These are phyloP conservation scores for Automeris io DNA, from an alignment of 2,888 invertebrate genomes.

Conservation along the genomic window DNA sequence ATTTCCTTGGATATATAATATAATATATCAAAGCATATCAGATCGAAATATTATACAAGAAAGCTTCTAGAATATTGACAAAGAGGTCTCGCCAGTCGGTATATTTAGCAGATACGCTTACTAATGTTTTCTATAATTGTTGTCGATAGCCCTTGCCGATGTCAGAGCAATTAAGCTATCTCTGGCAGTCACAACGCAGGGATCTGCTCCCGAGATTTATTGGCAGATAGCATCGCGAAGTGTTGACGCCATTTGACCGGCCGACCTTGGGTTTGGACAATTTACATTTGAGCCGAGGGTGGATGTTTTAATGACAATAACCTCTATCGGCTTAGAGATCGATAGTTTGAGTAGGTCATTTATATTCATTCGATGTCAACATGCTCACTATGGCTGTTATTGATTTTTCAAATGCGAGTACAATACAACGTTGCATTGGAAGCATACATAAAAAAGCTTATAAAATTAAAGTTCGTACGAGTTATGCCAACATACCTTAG, in stretches of 20 bases:
- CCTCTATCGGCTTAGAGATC: slow-evolving; percentile 53
- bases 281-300: slow-evolving; percentile 57
- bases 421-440: slow-evolving; percentile 3
- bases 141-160: slow-evolving; percentile 40
- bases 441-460: too few relatives aligned
- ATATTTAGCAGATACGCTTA: too few relatives aligned
- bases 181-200: slow-evolving; percentile 41
- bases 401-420: slow-evolving; percentile 9
- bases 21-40: too few relatives aligned
- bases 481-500: too few relatives aligned
- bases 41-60: too few relatives aligned
- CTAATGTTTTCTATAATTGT: slow-evolving; percentile 35
- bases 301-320: slow-evolving; percentile 60
- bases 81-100: too few relatives aligned
- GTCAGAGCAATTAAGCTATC: slow-evolving; percentile 65
- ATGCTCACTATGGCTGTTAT: slow-evolving; percentile 17
- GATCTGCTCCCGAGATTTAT: slow-evolving; percentile 58
- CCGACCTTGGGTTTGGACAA: slow-evolving; percentile 59
- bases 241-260: slow-evolving; percentile 68
- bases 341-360: slow-evolving; percentile 54
- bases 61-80: too few relatives aligned
- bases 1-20: too few relatives aligned
- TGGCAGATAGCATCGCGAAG: slow-evolving; percentile 59
- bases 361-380: slow-evolving; percentile 48
- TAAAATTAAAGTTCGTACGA: too few relatives aligned